Conservation (phyloP, 2,888 invertebrate species). For the Temnothorax unifasciatus region DNA sequence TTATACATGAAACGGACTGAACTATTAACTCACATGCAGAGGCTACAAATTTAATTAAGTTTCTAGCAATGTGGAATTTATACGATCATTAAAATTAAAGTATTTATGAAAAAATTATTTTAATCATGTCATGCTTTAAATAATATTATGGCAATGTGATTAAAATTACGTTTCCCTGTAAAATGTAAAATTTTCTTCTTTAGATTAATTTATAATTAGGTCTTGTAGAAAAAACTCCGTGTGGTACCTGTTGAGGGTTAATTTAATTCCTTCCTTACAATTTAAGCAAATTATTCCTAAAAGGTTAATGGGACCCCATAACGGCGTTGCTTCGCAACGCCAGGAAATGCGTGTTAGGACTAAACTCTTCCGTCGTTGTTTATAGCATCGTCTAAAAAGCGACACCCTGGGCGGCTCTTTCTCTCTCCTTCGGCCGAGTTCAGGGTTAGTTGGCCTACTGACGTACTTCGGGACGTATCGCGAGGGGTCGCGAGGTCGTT, state of each 20-base stretch:
- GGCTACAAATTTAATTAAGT: background rate
- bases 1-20: background rate
- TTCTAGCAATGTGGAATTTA: background rate
- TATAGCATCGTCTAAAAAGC: constrained; percentile 48
- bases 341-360: background rate
- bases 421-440: constrained; percentile 63
- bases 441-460: constrained; percentile 83
- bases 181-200: background rate
- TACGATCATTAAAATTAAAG: background rate
- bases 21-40: background rate
- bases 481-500: constrained; percentile 83
- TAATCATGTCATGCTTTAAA: background rate
- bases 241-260: background rate
- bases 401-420: constrained; percentile 33
- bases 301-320: background rate
- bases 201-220: background rate
- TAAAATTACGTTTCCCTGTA: background rate
- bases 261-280: constrained; percentile 20
- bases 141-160: background rate
- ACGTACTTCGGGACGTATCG: constrained; percentile 81
- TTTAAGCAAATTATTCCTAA: background rate
- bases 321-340: constrained; percentile 10
- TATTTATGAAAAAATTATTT: background rate
- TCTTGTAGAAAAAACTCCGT: background rate
- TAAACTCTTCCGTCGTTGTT: constrained; percentile 15